Base-by-base conservation (phyloP, 2,888 invertebrate genomes). In the Dastarcus helophoroides region DNA sequence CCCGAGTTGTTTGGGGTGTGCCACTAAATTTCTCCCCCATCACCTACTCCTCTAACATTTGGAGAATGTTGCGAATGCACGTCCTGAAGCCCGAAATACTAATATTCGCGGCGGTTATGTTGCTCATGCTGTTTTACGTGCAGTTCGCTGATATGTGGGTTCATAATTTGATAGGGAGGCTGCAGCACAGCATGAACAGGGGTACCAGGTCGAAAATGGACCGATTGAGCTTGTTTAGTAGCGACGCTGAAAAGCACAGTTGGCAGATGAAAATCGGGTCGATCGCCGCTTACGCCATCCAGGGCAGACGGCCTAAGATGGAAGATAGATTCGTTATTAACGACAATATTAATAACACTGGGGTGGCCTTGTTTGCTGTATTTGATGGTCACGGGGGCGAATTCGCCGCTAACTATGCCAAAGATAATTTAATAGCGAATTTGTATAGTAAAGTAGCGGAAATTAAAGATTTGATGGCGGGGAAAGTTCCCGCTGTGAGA, bases 331-430 rank as follows among this genome's bases (percentile, higher is more conserved):
- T 88, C 60, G 85, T 88, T 32, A 76, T 91, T 30, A 79, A 86
- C 43, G 81, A 83, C 59, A 79, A 89, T 53, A 77, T 89, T 31
- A 80, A 83, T 56, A 75, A 79, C 44, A 85, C 88, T 11, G 85
- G 82, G 12, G 79, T 90, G 31, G 82, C 88, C 11, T 65, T 94
- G 35, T 90, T 86, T 64, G 91, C 90, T 24, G 79, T 94, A 43
- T 93, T 91, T 58, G 93, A 94, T 64, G 93, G 93, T 1, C 93
- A 94, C 59, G 94, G 93, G 29, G 94, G 93, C 22, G 89, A 91
- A 65, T 86, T 86, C 66, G 91, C 91, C 29, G 90, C 91, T 11
- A 85, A 91, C 55, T 93, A 84, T 64, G 88, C 88, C 29, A 81
- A 83, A 56, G 88, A 90, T 47, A 82, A 86, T 46, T 68, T 93